These are phyloP conservation scores for Microchirus variegatus DNA, from an alignment of 2,797 vertebrate species.

Conservation along the genomic window DNA sequence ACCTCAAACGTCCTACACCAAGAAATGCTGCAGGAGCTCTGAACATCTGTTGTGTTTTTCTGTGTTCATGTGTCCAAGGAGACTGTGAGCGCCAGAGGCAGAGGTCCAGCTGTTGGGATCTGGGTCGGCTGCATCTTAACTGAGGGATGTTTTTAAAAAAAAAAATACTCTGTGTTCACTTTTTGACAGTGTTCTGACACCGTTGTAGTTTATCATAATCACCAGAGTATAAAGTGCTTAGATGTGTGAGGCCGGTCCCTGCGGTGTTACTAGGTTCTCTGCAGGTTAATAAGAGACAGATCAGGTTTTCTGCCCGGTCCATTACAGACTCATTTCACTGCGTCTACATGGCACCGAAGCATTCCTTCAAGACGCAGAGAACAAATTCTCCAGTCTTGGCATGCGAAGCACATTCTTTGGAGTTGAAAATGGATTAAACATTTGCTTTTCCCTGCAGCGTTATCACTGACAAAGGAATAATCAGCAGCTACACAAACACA, in stretches of 20 bases:
- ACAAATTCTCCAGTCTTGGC: constrained; percentile 60
- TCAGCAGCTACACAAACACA: constrained; percentile 9
- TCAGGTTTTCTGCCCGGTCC: constrained; percentile 16
- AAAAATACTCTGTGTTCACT: constrained; percentile 31
- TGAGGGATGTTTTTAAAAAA: constrained; percentile 47
- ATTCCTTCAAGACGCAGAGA: constrained; percentile 54
- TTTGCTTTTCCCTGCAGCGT: constrained; percentile 32
- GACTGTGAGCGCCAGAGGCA: constrained; percentile 61
- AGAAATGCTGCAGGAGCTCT: constrained; percentile 51
- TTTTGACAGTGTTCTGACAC: constrained; percentile 21
- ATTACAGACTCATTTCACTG: constrained; percentile 29
- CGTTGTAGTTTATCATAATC: constrained; percentile 14
- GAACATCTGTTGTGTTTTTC: constrained; percentile 70
- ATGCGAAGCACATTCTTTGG: constrained; percentile 36
- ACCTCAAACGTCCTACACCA: constrained; percentile 33
- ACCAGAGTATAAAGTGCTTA: neutral
- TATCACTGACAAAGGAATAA: constrained; percentile 33
- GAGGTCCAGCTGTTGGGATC: constrained; percentile 66
- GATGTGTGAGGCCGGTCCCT: constrained; percentile 8
- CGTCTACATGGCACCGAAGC: constrained; percentile 50
- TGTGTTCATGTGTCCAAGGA: constrained; percentile 58
- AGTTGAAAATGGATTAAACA: constrained; percentile 51
- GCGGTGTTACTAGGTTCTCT: constrained; percentile 7
- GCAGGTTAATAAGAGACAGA: constrained; percentile 31
- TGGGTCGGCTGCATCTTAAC: constrained; percentile 38